Evolutionary conservation across 2,888 invertebrate genomes (phyloP).

Genomic region (Selenia dentaria): DNA sequence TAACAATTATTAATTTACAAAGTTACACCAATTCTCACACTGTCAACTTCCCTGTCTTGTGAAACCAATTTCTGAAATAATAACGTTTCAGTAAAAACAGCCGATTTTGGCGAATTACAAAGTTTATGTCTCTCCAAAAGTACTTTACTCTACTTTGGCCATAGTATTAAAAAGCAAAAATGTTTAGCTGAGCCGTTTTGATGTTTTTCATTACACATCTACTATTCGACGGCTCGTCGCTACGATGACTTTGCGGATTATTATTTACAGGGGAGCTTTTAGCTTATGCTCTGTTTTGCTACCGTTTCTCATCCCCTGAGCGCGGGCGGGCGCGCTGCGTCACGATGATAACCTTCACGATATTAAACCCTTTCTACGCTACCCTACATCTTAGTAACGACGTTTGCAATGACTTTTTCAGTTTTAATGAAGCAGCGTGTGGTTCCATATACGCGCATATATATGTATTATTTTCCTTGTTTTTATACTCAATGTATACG

Average conservation of each 20-base stretch:
- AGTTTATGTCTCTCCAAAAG: slow-evolving; percentile 1
- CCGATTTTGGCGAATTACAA: too few relatives aligned
- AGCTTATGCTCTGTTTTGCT: slow-evolving; percentile 42
- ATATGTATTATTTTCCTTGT: too few relatives aligned
- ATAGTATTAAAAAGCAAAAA: slow-evolving; percentile 21
- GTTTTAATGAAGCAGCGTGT: slow-evolving; percentile 30
- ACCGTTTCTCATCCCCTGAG: slow-evolving; percentile 30
- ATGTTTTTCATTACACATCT: slow-evolving; percentile 40
- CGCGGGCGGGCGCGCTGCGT: slow-evolving; percentile 25
- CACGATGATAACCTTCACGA: slow-evolving; percentile 38
- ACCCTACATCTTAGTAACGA: slow-evolving; percentile 21
- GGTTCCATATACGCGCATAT: slow-evolving; percentile 15
- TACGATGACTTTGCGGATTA: slow-evolving; percentile 42
- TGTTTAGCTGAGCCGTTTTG: slow-evolving; percentile 26
- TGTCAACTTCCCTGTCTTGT: slow-evolving; percentile 22
- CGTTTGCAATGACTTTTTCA: slow-evolving; percentile 27
- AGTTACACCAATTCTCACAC: slow-evolving; percentile 26
- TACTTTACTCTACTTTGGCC: slow-evolving; percentile 14
- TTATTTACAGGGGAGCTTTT: slow-evolving; percentile 44
- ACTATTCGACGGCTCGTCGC: slow-evolving; percentile 33
- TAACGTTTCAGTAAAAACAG: slow-evolving; percentile 15
- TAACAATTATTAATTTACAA: slow-evolving; percentile 26
- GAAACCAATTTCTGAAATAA: slow-evolving; percentile 21
- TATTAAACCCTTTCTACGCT: slow-evolving; percentile 30
- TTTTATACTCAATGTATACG: too few relatives aligned